These are phyloP conservation scores for Nannoperca obscura DNA, from an alignment of 2,797 vertebrate genomes.

Conservation along the genomic window DNA sequence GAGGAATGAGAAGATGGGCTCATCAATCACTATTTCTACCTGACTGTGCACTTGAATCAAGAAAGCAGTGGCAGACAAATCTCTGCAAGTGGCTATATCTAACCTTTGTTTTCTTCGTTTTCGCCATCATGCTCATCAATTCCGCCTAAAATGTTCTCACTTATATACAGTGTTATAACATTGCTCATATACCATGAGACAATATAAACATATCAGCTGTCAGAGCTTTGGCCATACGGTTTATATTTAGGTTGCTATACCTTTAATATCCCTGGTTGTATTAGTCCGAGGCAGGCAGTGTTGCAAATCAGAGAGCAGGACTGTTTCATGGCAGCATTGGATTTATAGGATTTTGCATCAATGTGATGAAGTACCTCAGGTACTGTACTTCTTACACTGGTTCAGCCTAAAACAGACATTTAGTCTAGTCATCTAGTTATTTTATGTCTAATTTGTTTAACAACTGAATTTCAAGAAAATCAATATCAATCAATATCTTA, in stretches of 20 bases:
- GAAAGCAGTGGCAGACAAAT: conserved; percentile 42
- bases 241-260: conserved; percentile 7
- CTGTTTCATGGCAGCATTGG: conserved; percentile 22
- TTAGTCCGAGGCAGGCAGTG: conserved; percentile 12
- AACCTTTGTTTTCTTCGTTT: conserved; percentile 41
- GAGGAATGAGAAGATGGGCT: conserved; percentile 61
- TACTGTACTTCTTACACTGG: neutral
- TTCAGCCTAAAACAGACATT: conserved; percentile 8
- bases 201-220: conserved; percentile 15
- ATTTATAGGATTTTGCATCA: conserved; percentile 22
- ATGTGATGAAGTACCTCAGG: conserved; percentile 20
- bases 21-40: conserved; percentile 77
- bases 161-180: neutral
- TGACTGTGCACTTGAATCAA: conserved; percentile 57
- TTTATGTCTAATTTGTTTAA: neutral
- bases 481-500: neutral
- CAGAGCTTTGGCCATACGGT: conserved; percentile 4
- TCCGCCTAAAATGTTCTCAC: conserved; percentile 10
- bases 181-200: neutral
- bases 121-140: conserved; percentile 16
- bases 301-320: conserved; percentile 40
- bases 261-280: conserved; percentile 13
- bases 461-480: neutral
- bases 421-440: neutral
- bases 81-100: conserved; percentile 18